Conservation (phyloP, 2,797 vertebrate genomes). For the Staurois parvus region DNA sequence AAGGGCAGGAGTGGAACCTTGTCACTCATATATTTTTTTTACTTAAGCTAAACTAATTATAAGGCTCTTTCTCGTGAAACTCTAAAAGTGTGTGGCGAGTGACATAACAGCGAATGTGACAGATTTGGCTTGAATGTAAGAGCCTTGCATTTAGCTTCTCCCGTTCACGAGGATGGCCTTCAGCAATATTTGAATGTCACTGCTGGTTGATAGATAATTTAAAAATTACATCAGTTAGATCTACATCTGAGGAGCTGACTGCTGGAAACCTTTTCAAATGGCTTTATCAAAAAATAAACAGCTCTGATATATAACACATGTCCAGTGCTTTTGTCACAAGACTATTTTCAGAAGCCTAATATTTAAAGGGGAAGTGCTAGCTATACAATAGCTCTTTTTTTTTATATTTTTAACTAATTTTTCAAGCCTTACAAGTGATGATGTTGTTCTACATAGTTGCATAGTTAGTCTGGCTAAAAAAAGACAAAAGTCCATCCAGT, state of each 20-base stretch:
- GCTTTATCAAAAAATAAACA: constrained; percentile 45
- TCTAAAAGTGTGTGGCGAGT: constrained; percentile 75
- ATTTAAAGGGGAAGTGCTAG: constrained; percentile 9
- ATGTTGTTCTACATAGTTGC: no score
- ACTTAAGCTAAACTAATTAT: constrained; percentile 90
- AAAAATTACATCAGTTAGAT: constrained; percentile 61
- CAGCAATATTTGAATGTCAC: constrained; percentile 69
- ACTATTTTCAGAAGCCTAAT: not conserved
- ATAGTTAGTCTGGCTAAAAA: no score
- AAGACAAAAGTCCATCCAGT: no score
- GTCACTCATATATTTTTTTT: constrained; percentile 89
- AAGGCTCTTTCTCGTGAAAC: constrained; percentile 80
- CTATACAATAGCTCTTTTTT: not conserved
- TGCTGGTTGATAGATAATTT: constrained; percentile 69
- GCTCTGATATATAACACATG: constrained; percentile 6
- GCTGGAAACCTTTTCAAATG: constrained; percentile 58
- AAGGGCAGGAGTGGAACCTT: constrained; percentile 95
- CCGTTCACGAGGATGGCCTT: constrained; percentile 68
- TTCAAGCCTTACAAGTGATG: no score
- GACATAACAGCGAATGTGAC: constrained; percentile 74
- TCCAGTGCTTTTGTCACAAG: constrained; percentile 1
- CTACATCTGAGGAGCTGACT: constrained; percentile 53
- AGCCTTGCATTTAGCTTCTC: constrained; percentile 74
- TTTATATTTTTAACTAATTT: not conserved
- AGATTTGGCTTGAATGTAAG: constrained; percentile 72